Evolutionary conservation across 2,888 invertebrate species (phyloP).

Genomic region (Rutpela maculata): DNA sequence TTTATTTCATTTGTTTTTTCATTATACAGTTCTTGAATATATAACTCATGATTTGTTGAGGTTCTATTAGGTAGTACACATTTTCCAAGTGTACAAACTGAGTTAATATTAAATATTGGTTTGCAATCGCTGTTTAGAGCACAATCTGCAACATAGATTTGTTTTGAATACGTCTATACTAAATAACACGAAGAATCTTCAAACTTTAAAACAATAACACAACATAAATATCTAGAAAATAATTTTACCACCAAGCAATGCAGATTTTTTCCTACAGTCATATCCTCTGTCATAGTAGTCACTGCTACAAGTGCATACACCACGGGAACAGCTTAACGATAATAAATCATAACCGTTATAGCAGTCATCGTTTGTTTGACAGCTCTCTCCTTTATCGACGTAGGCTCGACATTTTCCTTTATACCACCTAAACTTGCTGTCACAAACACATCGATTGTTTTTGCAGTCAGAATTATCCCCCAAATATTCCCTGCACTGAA

Average conservation of each 20-base stretch:
- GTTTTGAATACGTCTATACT: constrained; percentile 20
- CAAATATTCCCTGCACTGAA: constrained; percentile 59
- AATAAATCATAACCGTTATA: constrained; percentile 56
- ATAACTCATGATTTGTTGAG: background rate
- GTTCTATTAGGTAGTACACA: too few relatives aligned
- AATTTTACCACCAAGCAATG: constrained; percentile 39
- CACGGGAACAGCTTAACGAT: constrained; percentile 52
- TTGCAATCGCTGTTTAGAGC: constrained; percentile 60
- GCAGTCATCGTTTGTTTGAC: constrained; percentile 52
- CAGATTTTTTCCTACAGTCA: constrained; percentile 59
- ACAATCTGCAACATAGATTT: constrained; percentile 54
- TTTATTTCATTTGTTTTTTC: background rate
- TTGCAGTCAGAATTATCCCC: constrained; percentile 56
- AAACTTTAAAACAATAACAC: too few relatives aligned
- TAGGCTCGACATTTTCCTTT: constrained; percentile 58
- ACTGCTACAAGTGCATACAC: constrained; percentile 55
- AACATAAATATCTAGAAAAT: too few relatives aligned
- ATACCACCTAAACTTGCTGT: constrained; percentile 58
- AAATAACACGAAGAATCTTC: too few relatives aligned
- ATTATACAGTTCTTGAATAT: background rate
- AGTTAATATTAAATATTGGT: constrained; percentile 1
- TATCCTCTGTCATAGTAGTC: constrained; percentile 58
- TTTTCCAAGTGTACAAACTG: constrained; percentile 53
- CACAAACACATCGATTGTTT: constrained; percentile 57
- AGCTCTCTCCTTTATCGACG: constrained; percentile 54